Conservation (phyloP, 2,797 vertebrate species). For the Diglossa cyanea region DNA sequence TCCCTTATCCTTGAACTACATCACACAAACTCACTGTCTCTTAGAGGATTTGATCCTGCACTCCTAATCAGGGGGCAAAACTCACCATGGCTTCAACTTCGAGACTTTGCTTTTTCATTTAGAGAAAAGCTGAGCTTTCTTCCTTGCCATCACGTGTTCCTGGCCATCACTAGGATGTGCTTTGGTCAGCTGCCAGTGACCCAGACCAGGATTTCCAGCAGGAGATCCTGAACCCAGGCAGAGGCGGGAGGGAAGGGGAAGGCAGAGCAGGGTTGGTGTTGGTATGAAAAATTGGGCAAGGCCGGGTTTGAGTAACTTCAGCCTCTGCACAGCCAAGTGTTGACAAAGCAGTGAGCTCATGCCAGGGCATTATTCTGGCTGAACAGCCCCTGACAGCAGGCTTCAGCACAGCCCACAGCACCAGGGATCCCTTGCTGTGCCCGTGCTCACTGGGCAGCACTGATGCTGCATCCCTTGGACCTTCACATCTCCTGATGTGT, state of each 20-base stretch:
- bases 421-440: neutral
- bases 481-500: neutral
- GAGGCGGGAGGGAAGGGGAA: neutral
- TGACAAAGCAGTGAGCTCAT: neutral
- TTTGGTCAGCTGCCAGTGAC: neutral
- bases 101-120: neutral
- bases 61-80: neutral
- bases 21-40: neutral
- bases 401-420: neutral
- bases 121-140: neutral
- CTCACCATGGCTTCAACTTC: neutral
- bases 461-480: neutral
- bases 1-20: neutral
- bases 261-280: neutral
- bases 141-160: neutral
- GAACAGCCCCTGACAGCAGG: neutral
- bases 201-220: neutral
- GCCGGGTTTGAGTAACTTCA: neutral
- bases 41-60: neutral
- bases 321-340: neutral
- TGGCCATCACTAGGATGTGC: neutral
- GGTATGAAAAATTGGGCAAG: neutral
- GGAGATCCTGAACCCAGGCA: too few relatives aligned
- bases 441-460: neutral
- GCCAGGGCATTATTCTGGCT: slow-evolving; percentile 9